These are phyloP conservation scores for Megamerina dolium DNA, from an alignment of 2,888 invertebrate genomes.

Conservation along the genomic window DNA sequence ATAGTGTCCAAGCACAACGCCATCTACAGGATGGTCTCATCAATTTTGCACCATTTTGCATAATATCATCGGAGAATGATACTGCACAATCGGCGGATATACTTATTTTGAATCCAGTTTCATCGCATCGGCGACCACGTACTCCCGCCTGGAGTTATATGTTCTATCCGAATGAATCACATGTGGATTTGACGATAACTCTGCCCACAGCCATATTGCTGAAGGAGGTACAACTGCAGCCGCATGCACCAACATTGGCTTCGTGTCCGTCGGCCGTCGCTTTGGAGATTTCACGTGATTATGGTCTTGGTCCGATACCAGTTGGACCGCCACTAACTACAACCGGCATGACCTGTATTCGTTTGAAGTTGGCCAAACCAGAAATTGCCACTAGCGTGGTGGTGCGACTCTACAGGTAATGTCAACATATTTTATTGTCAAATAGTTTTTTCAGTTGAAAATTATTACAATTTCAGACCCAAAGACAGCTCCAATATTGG, in stretches of 20 bases:
- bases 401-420: conserved; percentile 51
- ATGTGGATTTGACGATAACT: conserved; percentile 79
- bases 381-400: conserved; percentile 81
- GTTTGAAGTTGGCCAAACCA: conserved; percentile 73
- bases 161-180: conserved; percentile 85
- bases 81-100: conserved; percentile 87
- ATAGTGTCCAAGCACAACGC: conserved; percentile 48
- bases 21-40: conserved; percentile 73
- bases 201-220: conserved; percentile 84
- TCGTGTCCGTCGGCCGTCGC: conserved; percentile 87
- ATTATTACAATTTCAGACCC: conserved; percentile 54
- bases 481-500: conserved; percentile 86
- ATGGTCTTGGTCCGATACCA: conserved; percentile 70
- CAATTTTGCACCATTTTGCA: conserved; percentile 85
- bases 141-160: conserved; percentile 95
- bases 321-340: conserved; percentile 81
- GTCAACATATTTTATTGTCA: background rate
- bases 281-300: conserved; percentile 77
- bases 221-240: conserved; percentile 81
- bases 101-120: conserved; percentile 71
- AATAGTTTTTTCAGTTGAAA: background rate
- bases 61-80: conserved; percentile 72
- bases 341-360: conserved; percentile 81
- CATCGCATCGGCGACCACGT: conserved; percentile 76
- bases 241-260: conserved; percentile 75